Conservation (phyloP, 2,888 invertebrate species). For the Drosophila conformis region DNA sequence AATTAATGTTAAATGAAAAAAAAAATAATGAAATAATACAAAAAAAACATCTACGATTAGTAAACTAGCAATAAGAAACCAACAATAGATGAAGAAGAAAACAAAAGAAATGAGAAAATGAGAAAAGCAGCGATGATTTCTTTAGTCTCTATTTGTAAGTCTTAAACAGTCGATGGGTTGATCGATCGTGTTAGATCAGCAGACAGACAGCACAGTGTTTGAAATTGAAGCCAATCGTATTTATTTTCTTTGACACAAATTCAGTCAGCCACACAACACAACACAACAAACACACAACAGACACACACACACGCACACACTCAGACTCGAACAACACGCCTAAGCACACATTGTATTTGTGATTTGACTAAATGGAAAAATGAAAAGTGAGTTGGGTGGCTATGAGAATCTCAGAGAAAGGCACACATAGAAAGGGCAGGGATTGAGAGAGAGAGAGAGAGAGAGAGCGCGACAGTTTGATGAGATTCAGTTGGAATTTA, state of each 20-base stretch:
- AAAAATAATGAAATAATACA: slow-evolving; percentile 3
- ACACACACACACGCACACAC: slow-evolving; percentile 10
- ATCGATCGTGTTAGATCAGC: slow-evolving; percentile 22
- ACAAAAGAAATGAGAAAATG: slow-evolving; percentile 10
- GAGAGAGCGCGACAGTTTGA: slow-evolving; percentile 7
- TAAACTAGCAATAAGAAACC: slow-evolving; percentile 40
- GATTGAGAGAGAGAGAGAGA: slow-evolving; percentile 27
- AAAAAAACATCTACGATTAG: slow-evolving; percentile 44
- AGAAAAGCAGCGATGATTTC: slow-evolving; percentile 50
- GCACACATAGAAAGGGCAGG: slow-evolving; percentile 12
- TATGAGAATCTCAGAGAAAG: slow-evolving; percentile 44
- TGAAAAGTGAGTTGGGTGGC: slow-evolving; percentile 34
- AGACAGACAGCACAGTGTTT: slow-evolving; percentile 33
- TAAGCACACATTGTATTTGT: slow-evolving; percentile 64
- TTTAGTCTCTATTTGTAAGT: slow-evolving; percentile 55
- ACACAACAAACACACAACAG: not conserved
- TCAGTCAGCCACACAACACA: slow-evolving; percentile 29
- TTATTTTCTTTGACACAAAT: slow-evolving; percentile 52
- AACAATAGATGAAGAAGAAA: slow-evolving; percentile 21
- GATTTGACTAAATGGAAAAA: slow-evolving; percentile 55
- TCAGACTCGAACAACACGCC: slow-evolving; percentile 25
- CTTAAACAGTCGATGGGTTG: slow-evolving; percentile 43
- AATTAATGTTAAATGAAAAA: slow-evolving; percentile 43
- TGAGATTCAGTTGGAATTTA: slow-evolving; percentile 16
- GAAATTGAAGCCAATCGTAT: slow-evolving; percentile 54